Evolutionary conservation across 2,888 invertebrate genomes (phyloP).

Genomic region (Himalopsyche tibetana): DNA sequence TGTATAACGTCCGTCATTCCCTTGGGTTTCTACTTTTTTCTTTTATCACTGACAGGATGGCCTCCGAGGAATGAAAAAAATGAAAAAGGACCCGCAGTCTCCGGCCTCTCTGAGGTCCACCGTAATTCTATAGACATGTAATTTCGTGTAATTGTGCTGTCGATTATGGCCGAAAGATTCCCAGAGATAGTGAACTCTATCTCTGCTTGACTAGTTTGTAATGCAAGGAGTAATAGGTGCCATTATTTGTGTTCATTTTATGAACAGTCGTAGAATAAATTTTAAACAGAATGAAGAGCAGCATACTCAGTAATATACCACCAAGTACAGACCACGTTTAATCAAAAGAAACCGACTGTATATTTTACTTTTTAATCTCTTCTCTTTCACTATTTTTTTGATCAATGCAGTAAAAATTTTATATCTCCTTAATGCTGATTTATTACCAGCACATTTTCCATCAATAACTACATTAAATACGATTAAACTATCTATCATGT

Average conservation of each 20-base stretch:
- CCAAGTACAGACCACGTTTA: too few relatives aligned
- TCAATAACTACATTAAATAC: too few relatives aligned
- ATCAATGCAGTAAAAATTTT: too few relatives aligned
- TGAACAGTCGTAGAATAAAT: not conserved
- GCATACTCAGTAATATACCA: too few relatives aligned
- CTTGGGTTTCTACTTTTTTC: conserved; percentile 9
- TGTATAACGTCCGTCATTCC: conserved; percentile 34
- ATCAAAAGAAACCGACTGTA: too few relatives aligned
- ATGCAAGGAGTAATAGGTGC: not conserved
- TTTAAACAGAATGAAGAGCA: too few relatives aligned
- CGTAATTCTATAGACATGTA: conserved; percentile 40
- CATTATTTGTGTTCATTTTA: not conserved
- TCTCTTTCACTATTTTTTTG: too few relatives aligned
- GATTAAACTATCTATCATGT: too few relatives aligned
- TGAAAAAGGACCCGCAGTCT: conserved; percentile 34
- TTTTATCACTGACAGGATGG: conserved; percentile 36
- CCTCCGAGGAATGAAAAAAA: conserved; percentile 37
- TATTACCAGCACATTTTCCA: too few relatives aligned
- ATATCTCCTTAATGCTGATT: too few relatives aligned
- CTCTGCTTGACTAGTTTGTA: conserved; percentile 13
- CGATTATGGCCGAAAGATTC: conserved; percentile 40
- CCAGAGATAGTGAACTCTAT: conserved; percentile 32
- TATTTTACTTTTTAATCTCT: too few relatives aligned
- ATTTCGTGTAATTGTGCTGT: conserved; percentile 42
- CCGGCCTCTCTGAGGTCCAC: conserved; percentile 34